Evolutionary conservation across 2,113 vertebrate species (phyloP), one percentile per base, ranked within the genome.

Genomic region (Puntigrus tetrazona): DNA sequence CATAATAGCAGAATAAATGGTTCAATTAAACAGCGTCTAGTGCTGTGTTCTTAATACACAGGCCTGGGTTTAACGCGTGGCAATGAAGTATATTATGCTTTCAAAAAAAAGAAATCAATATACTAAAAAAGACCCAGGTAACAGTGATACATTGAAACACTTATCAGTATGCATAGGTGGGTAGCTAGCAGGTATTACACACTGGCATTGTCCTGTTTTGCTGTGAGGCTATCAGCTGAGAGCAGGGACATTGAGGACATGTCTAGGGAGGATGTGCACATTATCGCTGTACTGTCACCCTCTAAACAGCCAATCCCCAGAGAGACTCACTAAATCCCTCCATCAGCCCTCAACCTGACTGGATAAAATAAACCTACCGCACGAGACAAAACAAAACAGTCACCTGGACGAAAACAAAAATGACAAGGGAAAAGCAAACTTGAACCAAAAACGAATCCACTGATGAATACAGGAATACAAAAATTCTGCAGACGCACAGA

Each of bases 271-370:
- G 75, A n/a, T 57, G 29, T 59, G 75, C 50, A 38, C 50, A 57
- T 78, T 38, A 55, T 57, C 9, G 13, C 75, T 38, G 75, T 57
- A 38, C 52, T 57, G 75, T 59, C 20, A 38, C 22, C 73, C 73
- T 75, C 73, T 50, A 75, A 47, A 75, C 73, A 75, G 73, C 45
- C 73, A 52, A 50, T 59, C 75, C 75, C 75, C 31, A n/a, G 52
- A 78, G 50, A 29, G 45, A 50, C 43, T 20, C 45, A 50, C 45
- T 1, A 75, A 75, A 78, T 78, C 47, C 75, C 52, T 59, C 75
- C 50, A 78, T 78, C 75, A 36, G 52, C 31, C 52, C 31, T 78
- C 75, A n/a, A 36, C 20, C 31, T 36, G 31, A 78, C 31, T 59
- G 52, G 31, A 78, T 36, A 31, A 59, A 78, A 75, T 75, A 74